These are phyloP conservation scores for Drosophila erecta DNA, from an alignment of 1,140 invertebrate genomes.

Conservation along the genomic window DNA sequence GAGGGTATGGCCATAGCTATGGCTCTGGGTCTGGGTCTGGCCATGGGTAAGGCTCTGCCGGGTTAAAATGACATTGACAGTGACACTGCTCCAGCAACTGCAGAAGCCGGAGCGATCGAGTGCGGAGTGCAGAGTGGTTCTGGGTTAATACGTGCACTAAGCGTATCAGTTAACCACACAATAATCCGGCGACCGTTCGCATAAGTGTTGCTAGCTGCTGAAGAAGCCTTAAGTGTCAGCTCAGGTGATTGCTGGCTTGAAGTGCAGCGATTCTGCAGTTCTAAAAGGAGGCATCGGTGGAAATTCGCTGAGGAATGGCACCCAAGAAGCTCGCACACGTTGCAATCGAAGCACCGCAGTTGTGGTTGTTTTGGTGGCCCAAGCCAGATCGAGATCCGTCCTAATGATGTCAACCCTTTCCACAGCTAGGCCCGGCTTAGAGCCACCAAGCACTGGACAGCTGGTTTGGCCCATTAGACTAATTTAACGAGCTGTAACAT, in stretches of 20 bases:
- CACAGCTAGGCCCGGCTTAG: slow-evolving; percentile 1
- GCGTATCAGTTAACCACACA: slow-evolving; percentile 82
- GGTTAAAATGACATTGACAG: slow-evolving; percentile 81
- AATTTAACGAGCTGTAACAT: slow-evolving; percentile 81
- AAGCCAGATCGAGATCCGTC: slow-evolving; percentile 42
- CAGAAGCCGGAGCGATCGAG: slow-evolving; percentile 52
- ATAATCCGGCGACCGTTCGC: slow-evolving; percentile 70
- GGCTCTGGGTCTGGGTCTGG: slow-evolving; percentile 15
- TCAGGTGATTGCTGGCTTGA: slow-evolving; percentile 68
- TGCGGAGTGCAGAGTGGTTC: slow-evolving; percentile 44
- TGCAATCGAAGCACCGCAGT: slow-evolving; percentile 18
- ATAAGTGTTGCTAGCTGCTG: slow-evolving; percentile 80
- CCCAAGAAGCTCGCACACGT: slow-evolving; percentile 43
- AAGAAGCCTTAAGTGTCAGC: slow-evolving; percentile 82
- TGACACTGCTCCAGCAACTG: slow-evolving; percentile 72
- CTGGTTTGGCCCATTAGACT: slow-evolving; percentile 70
- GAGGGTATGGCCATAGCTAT: background rate
- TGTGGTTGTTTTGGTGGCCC: background rate
- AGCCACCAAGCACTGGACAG: slow-evolving; percentile 33
- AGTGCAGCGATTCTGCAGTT: slow-evolving; percentile 25
- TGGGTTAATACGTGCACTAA: slow-evolving; percentile 81
- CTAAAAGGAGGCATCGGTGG: background rate
- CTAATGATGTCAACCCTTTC: slow-evolving; percentile 59
- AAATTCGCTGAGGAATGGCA: slow-evolving; percentile 13
- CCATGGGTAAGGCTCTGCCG: slow-evolving; percentile 5